Conservation (phyloP, 2,797 vertebrate genomes). For the Labeo calbasu region DNA sequence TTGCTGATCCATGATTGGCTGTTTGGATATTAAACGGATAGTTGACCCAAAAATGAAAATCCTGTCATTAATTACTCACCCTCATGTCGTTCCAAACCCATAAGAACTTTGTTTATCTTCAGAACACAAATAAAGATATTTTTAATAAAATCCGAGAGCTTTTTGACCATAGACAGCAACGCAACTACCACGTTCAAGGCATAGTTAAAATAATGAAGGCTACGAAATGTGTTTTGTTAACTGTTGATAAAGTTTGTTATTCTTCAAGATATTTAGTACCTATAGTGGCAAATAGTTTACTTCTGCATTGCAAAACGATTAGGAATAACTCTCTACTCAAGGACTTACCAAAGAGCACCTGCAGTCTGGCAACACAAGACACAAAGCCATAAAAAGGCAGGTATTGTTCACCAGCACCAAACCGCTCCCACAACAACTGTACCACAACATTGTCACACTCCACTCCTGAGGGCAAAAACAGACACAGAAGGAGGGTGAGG, state of each 20-base stretch:
- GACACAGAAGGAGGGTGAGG: constrained; percentile 15
- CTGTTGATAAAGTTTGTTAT: not conserved
- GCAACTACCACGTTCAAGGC: not conserved
- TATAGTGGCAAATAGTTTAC: not conserved
- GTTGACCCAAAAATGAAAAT: not conserved
- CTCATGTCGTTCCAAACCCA: not conserved
- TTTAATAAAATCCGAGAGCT: not conserved
- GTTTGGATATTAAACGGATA: not conserved
- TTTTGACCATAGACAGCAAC: not conserved
- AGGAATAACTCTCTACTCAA: not conserved
- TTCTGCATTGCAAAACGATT: not conserved
- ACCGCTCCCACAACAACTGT: constrained; percentile 75
- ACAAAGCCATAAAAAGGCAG: constrained; percentile 77
- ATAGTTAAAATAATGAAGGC: not conserved
- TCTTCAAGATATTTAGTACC: not conserved
- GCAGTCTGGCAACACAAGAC: constrained; percentile 76
- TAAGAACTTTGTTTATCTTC: not conserved
- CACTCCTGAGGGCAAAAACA: constrained; percentile 68
- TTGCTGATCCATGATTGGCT: not conserved
- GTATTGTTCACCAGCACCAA: constrained; percentile 73
- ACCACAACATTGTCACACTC: constrained; percentile 71
- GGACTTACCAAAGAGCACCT: constrained; percentile 76
- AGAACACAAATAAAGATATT: not conserved
- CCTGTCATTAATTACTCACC: not conserved
- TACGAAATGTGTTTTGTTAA: not conserved